phyloP scores from a whole-genome alignment of 2,888 invertebrate genomes.

The Xestia c-nigrum region DNA sequence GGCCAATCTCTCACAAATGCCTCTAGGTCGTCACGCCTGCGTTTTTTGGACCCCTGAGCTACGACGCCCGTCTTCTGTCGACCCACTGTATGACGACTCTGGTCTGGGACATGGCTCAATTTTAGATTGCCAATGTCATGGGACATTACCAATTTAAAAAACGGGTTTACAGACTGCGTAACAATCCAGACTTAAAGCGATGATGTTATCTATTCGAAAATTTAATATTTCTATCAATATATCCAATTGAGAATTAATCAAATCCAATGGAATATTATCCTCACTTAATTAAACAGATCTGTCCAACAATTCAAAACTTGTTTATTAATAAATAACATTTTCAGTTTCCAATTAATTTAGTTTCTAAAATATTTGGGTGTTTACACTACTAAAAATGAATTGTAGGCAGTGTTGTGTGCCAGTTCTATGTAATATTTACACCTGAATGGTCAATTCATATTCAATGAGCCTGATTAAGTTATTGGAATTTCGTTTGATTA shows the following conservation, averaged over 20 bases:
- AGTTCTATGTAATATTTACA: constrained; percentile 8
- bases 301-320: constrained; percentile 23
- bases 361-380: constrained; percentile 11
- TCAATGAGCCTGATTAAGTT: background rate
- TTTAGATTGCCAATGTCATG: no score
- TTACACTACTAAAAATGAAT: background rate
- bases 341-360: constrained; percentile 31
- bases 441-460: background rate
- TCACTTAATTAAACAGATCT: constrained; percentile 38
- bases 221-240: constrained; percentile 16
- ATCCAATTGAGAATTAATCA: constrained; percentile 25
- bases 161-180: background rate
- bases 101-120: background rate
- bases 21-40: background rate
- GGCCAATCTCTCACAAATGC: background rate
- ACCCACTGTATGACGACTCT: background rate
- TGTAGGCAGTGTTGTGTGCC: background rate
- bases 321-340: constrained; percentile 40
- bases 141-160: background rate
- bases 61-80: background rate
- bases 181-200: background rate
- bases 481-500: background rate
- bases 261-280: constrained; percentile 39
- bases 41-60: background rate
- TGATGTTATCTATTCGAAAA: constrained; percentile 9